Evolutionary conservation across 2,113 vertebrate species (phyloP).

Genomic region (Furnarius figulus): DNA sequence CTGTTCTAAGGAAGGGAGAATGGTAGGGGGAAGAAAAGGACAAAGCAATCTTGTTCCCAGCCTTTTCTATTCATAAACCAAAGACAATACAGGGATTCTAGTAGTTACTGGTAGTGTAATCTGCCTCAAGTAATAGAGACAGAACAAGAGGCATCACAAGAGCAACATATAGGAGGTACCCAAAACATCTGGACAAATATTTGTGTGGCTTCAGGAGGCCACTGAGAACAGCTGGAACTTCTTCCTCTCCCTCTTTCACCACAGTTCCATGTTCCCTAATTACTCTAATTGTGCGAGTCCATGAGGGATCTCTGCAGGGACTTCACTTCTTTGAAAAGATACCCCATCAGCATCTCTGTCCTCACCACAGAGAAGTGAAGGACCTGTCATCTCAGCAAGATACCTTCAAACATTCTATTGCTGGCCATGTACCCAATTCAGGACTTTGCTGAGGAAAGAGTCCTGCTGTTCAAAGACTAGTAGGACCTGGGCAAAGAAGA

Average conservation of each 20-base stretch:
- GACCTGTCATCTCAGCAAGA: not conserved
- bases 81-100: not conserved
- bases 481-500: not conserved
- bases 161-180: not conserved
- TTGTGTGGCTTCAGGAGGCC: not conserved
- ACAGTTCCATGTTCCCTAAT: not conserved
- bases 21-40: not conserved
- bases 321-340: not conserved
- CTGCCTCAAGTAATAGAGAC: not conserved
- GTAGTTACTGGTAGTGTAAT: not conserved
- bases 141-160: not conserved
- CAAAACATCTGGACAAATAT: not conserved
- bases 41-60: not conserved
- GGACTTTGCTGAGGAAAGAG: not conserved
- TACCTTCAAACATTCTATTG: not conserved
- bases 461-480: not conserved
- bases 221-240: not conserved
- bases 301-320: not conserved
- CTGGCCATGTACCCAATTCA: not conserved
- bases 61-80: not conserved
- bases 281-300: not conserved
- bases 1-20: not conserved
- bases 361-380: not conserved
- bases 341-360: not conserved
- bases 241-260: not conserved